These are phyloP conservation scores for Luperina testacea DNA, from an alignment of 2,888 invertebrate genomes.

Conservation along the genomic window DNA sequence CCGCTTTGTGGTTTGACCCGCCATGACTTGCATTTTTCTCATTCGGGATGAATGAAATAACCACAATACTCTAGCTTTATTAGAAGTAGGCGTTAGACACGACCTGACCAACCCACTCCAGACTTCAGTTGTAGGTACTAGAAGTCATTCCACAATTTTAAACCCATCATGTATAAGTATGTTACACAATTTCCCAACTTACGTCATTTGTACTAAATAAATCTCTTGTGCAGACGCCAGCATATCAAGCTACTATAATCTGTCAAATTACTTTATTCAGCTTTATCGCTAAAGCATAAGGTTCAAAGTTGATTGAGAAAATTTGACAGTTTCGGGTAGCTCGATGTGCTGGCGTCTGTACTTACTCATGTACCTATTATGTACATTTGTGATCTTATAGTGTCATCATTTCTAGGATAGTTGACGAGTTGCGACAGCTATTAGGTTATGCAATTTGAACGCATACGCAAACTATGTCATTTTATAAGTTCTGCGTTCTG, in stretches of 20 bases:
- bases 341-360: constrained; percentile 6
- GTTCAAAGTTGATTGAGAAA: too few relatives aligned
- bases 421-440: constrained; percentile 33
- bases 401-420: constrained; percentile 49
- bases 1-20: neutral
- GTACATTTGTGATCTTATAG: constrained; percentile 46
- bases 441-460: constrained; percentile 43
- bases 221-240: neutral
- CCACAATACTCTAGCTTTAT: neutral
- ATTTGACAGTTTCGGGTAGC: too few relatives aligned
- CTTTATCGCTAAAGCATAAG: too few relatives aligned
- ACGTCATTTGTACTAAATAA: constrained; percentile 53
- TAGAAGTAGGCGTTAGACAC: constrained; percentile 21
- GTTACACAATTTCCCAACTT: constrained; percentile 31
- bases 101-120: neutral
- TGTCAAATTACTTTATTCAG: too few relatives aligned
- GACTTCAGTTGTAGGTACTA: constrained; percentile 1
- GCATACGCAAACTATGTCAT: constrained; percentile 29
- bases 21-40: neutral
- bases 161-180: constrained; percentile 13
- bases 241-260: too few relatives aligned
- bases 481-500: constrained; percentile 3
- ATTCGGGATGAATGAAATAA: constrained; percentile 32
- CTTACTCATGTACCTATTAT: constrained; percentile 28
- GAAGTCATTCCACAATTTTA: constrained; percentile 3